Evolutionary conservation across 35 echinoderm and acorn worm species (phyloP), one percentile per base, ranked within the genome.

Genomic region (Heliocidaris tuberculata): DNA sequence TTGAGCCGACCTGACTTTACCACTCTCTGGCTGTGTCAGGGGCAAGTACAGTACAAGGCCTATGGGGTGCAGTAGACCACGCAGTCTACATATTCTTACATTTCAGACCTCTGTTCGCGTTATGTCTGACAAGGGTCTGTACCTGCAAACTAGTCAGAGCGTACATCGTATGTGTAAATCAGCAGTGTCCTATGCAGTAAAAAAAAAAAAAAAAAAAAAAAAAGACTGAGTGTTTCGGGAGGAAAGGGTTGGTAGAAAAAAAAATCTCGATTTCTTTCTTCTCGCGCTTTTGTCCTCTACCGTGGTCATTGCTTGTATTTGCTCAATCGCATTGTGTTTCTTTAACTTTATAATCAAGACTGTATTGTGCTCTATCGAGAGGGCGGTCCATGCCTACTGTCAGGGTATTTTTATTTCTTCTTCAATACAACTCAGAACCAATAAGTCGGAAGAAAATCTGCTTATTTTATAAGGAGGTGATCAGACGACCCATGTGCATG

Each of bases 291-390:
- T 56, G 48, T 52, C 10, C 48, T 6, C 90, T 11, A 50, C 29
- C 91, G 50, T 93, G 48, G 47, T 59, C 91, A 30, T 93, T 93
- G 48, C 13, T 49, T 30, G 17, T 93, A 93, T 93, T 93, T 93
- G 48, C 49, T 50, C 91, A 93, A 48, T 93, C 91, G 91, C 91
- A 49, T 31, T 59, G 31, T 93, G 48, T 93, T 93, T 93, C 91
- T 93, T 59, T 59, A 93, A 93, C 50, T 59, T 93, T 93, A 93
- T 59, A 93, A 93, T 93, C 91, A 93, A 59, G 91, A 31, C 27
- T 50, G 3, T 31, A 91, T 91, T 91, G 89, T 91, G 85, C n/a
- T 30, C 13, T 29, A 86, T 24, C 13, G 85, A 24, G 85, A 32
- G 21, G 85, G 85, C 19, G 85, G 85, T 86, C n/a, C 13, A 32